These are phyloP conservation scores for Pinna nobilis DNA, from an alignment of 1,140 invertebrate genomes.

Conservation along the genomic window DNA sequence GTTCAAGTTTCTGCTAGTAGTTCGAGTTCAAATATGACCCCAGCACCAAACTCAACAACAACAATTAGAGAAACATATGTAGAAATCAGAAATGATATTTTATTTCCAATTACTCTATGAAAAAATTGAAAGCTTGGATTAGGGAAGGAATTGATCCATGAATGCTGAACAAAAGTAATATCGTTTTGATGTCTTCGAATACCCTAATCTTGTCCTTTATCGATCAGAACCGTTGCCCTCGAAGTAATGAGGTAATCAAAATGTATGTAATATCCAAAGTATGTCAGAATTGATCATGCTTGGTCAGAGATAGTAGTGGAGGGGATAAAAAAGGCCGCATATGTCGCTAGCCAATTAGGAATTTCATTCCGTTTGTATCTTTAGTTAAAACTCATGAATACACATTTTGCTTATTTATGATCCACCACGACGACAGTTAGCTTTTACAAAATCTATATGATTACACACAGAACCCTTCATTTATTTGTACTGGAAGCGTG, in stretches of 20 bases:
- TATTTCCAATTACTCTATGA: neutral
- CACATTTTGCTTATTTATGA: conserved; percentile 21
- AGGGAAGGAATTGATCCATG: neutral
- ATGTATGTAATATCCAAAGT: conserved; percentile 59
- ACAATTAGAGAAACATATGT: neutral
- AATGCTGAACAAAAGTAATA: neutral
- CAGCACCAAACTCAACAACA: no score
- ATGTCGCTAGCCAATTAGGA: conserved; percentile 29
- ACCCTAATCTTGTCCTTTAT: no score
- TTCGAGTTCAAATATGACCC: no score
- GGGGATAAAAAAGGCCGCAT: conserved; percentile 4
- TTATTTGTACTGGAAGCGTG: no score
- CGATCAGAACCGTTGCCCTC: no score
- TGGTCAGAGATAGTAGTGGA: conserved; percentile 11
- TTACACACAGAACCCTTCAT: neutral
- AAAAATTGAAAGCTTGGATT: neutral
- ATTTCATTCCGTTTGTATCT: neutral
- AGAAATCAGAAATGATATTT: neutral
- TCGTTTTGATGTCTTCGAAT: neutral
- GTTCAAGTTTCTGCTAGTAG: no score
- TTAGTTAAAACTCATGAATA: neutral
- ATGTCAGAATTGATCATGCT: conserved; percentile 42
- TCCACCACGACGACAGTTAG: neutral
- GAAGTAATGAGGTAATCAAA: conserved; percentile 55
- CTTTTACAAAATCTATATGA: neutral